Percentiles rank a stretch among this genome's conserved stretches.
Evolutionary conservation across 1,140 invertebrate species (phyloP).

Genomic region (Rhagoletis zephyria): DNA sequence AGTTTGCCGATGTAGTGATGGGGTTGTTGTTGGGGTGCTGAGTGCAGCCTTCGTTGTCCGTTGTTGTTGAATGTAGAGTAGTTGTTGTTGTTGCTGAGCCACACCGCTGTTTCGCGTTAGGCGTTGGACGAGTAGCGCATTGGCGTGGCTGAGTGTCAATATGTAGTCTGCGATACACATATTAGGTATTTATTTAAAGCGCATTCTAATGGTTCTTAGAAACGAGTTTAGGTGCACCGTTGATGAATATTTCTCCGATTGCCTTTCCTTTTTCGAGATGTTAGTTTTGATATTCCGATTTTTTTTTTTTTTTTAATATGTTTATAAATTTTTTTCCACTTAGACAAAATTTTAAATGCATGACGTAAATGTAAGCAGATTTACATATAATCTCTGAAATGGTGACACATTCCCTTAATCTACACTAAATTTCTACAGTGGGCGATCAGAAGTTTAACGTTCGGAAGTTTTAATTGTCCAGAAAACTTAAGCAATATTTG

Average conservation of each 20-base stretch:
- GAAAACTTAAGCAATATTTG: too few relatives aligned
- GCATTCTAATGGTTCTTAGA: conserved; percentile 1
- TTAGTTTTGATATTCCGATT: not conserved
- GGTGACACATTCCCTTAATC: too few relatives aligned
- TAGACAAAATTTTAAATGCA: too few relatives aligned
- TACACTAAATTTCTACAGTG: too few relatives aligned
- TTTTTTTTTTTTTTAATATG: too few relatives aligned
- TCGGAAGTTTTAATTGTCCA: too few relatives aligned
- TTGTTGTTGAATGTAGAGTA: not conserved
- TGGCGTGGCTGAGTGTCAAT: conserved; percentile 46
- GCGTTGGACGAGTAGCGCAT: not conserved
- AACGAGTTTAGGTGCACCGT: conserved; percentile 34
- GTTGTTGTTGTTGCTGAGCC: not conserved
- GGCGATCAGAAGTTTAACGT: too few relatives aligned
- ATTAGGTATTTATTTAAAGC: conserved; percentile 49
- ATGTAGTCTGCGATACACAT: conserved; percentile 12
- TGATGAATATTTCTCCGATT: not conserved
- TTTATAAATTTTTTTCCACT: too few relatives aligned
- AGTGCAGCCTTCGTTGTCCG: not conserved
- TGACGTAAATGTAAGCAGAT: too few relatives aligned
- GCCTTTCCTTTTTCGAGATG: not conserved
- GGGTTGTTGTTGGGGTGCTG: conserved; percentile 30
- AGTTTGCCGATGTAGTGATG: conserved; percentile 40
- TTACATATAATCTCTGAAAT: too few relatives aligned
- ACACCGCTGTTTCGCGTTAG: not conserved